Base-by-base conservation (phyloP, 2,797 vertebrate species). In the Trachops cirrhosus region DNA sequence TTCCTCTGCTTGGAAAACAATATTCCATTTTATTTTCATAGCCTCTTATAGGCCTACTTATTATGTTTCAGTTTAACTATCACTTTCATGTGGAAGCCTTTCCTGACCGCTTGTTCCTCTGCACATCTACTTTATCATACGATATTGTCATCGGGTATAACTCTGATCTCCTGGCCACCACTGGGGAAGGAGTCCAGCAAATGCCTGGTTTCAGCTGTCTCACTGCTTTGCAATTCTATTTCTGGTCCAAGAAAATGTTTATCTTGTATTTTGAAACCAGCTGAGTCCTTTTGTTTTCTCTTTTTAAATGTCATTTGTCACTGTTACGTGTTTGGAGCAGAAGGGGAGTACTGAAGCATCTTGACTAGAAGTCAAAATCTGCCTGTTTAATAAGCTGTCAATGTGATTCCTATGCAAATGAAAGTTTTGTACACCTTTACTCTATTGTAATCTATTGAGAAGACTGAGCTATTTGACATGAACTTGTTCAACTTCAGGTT, bases 251-350 rank as follows among this genome's bases (percentile, higher is more conserved):
- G 59, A 21, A 90, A 89, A 57, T 52, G 4, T 83, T 90, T 92
- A 22, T 59, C 57, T 95, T 78, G 3, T 88, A 54, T 95, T 95
- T 59, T 91, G 86, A 89, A 89, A 91, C 29, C 44, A 93, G 11
- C 54, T 86, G 64, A 29, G 10, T 93, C n/a, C 62, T 93, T 48
- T 54, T 71, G 26, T 83, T 82, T 52, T 26, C 15, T 82, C 21
- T 54, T 86, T 46, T 84, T 26, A 1, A 29, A 26, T 67, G 46
- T 88, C 48, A 54, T 86, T 32, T 79, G 22, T 89, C 78, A 48
- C n/a, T 59, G 75, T 22, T 89, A 1, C 14, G 3, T 88, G 68
- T 88, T 96, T 97, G 19, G 62, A 88, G 37, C 70, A 90, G 26
- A 89, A 39, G 21, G 4, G 16, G 12, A 67, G 4, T 16, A 50